A percentile compares a stretch with the other conserved stretches of the same genome.
These are phyloP conservation scores for Drosophila grimshawi DNA, from an alignment of 1,140 invertebrate genomes.

Conservation along the genomic window DNA sequence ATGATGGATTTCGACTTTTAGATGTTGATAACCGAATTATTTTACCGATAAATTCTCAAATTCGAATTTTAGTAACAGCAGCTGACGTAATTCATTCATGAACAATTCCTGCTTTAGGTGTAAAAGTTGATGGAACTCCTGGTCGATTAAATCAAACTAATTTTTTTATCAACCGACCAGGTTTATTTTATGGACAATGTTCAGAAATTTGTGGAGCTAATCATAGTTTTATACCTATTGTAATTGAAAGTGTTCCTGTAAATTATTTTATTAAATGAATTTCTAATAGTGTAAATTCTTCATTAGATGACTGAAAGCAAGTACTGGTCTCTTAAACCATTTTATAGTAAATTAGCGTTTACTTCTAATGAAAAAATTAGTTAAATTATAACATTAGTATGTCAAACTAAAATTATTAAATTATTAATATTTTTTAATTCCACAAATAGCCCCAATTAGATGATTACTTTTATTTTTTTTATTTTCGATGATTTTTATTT, in stretches of 20 bases:
- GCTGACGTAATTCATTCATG: constrained; percentile 90
- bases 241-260: constrained; percentile 23
- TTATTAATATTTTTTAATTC: constrained; percentile 86
- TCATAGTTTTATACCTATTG: no score
- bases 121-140: constrained; percentile 89
- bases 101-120: constrained; percentile 87
- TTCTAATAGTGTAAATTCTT: constrained; percentile 84
- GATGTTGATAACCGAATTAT: constrained; percentile 88
- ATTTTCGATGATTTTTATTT: constrained; percentile 85
- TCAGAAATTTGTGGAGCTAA: no score
- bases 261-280: constrained; percentile 87
- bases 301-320: constrained; percentile 88
- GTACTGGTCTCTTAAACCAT: constrained; percentile 86
- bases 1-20: constrained; percentile 86
- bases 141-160: constrained; percentile 88
- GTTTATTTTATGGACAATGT: constrained; percentile 89
- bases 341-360: constrained; percentile 85
- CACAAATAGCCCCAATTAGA: constrained; percentile 86
- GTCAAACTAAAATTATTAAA: constrained; percentile 87
- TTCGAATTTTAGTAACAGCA: constrained; percentile 87
- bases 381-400: constrained; percentile 86
- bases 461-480: constrained; percentile 85
- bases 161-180: constrained; percentile 86
- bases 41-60: constrained; percentile 86
- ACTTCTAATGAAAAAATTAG: constrained; percentile 87